A percentile compares a stretch with the other conserved stretches of the same genome.
Evolutionary conservation across 2,888 invertebrate species (phyloP).

Genomic region (Orthosia cruda): DNA sequence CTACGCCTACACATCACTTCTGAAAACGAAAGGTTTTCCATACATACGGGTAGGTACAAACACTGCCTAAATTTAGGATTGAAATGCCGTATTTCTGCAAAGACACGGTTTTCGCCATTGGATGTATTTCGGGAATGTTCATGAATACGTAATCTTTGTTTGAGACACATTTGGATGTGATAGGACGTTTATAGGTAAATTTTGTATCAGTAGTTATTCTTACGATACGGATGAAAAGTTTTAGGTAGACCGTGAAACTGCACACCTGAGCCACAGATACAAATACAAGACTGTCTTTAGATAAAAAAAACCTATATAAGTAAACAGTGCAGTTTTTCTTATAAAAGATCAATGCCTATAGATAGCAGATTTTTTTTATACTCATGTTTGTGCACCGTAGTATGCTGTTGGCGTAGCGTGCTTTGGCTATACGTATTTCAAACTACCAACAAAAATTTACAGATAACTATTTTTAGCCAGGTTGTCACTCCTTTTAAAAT

Average conservation of each 20-base stretch:
- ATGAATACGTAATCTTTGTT: constrained; percentile 41
- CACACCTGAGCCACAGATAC: no score
- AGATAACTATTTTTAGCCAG: not conserved
- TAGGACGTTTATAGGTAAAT: not conserved
- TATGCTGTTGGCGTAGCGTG: no score
- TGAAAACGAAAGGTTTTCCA: constrained; percentile 29
- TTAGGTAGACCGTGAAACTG: no score
- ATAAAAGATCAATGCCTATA: not conserved
- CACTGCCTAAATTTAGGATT: constrained; percentile 3
- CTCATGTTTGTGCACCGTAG: no score
- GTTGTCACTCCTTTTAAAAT: not conserved
- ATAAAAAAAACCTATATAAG: not conserved
- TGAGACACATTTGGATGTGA: constrained; percentile 1
- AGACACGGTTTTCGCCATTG: constrained; percentile 1
- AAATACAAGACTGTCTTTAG: not conserved
- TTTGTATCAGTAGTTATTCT: not conserved
- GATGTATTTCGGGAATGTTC: constrained; percentile 21
- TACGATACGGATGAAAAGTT: not conserved
- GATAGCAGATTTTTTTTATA: no score
- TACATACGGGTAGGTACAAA: constrained; percentile 4
- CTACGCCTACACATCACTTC: constrained; percentile 40
- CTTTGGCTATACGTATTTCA: not conserved
- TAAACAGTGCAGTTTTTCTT: not conserved
- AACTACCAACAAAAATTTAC: not conserved
- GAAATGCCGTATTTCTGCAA: constrained; percentile 27